Evolutionary conservation across 37 sponge, comb jelly and placozoan species (phyloP).

Genomic region (Spongia lamella): DNA sequence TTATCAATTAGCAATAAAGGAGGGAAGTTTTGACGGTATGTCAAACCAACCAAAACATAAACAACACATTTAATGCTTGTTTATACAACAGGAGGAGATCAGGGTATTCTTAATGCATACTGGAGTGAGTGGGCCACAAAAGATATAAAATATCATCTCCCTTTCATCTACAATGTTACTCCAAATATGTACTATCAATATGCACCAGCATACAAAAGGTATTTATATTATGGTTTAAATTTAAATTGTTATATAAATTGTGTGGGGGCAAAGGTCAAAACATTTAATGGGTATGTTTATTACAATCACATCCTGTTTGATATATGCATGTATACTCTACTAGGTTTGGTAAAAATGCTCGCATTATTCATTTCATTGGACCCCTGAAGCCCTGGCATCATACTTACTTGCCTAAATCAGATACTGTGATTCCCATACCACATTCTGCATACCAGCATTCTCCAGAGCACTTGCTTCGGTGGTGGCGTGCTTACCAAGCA

Average conservation of each 20-base stretch:
- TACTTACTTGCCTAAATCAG: conserved; percentile 47
- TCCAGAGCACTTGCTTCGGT: too few relatives aligned
- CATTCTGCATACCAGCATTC: too few relatives aligned
- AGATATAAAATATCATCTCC: conserved; percentile 78
- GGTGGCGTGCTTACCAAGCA: too few relatives aligned
- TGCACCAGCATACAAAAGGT: conserved; percentile 85
- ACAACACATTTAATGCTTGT: too few relatives aligned
- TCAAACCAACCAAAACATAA: neutral
- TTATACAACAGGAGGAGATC: conserved; percentile 88
- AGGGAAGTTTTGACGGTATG: conserved; percentile 92
- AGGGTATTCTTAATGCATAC: conserved; percentile 91
- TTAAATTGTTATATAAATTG: too few relatives aligned
- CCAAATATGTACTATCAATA: conserved; percentile 88
- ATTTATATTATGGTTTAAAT: conserved; percentile 5
- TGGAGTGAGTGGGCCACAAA: conserved; percentile 89
- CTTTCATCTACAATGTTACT: conserved; percentile 91
- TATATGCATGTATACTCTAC: neutral
- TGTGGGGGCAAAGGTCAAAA: too few relatives aligned
- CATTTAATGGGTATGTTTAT: too few relatives aligned
- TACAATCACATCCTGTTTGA: too few relatives aligned
- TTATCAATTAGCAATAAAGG: conserved; percentile 50
- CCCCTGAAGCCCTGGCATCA: conserved; percentile 97
- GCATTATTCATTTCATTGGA: conserved; percentile 94
- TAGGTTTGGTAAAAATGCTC: conserved; percentile 65
- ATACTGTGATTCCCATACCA: conserved; percentile 53